These are phyloP conservation scores for Gymnarchus niloticus DNA, from an alignment of 2,113 vertebrate genomes.

Conservation along the genomic window DNA sequence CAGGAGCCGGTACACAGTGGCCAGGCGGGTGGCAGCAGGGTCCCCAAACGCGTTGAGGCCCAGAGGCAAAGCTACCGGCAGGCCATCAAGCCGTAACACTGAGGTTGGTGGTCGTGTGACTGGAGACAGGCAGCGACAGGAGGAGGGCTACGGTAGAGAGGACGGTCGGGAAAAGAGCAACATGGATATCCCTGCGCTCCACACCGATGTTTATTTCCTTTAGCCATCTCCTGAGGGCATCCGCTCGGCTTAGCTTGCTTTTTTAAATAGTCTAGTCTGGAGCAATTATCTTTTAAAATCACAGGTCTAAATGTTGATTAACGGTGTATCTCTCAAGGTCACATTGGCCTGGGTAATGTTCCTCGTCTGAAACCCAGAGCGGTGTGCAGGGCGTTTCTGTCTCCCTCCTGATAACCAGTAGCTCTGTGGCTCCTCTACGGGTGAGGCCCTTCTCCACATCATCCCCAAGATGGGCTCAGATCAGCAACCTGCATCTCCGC, in stretches of 20 bases:
- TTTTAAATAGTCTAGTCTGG: background rate
- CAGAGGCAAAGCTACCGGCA: conserved; percentile 59
- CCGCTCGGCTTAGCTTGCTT: background rate
- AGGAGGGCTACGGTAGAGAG: background rate
- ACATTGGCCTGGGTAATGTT: background rate
- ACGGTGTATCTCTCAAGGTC: background rate
- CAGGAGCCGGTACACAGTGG: conserved; percentile 52
- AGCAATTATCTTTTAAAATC: background rate
- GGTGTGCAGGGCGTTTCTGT: background rate
- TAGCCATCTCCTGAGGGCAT: background rate
- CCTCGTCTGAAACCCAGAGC: background rate
- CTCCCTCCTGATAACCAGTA: background rate
- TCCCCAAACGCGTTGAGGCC: conserved; percentile 51
- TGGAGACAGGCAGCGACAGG: background rate
- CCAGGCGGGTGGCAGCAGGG: conserved; percentile 37
- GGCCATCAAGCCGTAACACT: conserved; percentile 40
- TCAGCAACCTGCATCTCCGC: background rate
- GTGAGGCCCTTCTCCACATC: background rate
- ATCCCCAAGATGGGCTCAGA: background rate
- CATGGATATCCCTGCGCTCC: background rate
- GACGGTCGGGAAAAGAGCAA: background rate
- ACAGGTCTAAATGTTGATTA: background rate
- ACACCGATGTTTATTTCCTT: background rate
- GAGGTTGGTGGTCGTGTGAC: conserved; percentile 16
- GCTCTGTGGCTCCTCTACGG: background rate